phyloP scores from a whole-genome alignment of 1,140 invertebrate species.

The Drosophila grimshawi region DNA sequence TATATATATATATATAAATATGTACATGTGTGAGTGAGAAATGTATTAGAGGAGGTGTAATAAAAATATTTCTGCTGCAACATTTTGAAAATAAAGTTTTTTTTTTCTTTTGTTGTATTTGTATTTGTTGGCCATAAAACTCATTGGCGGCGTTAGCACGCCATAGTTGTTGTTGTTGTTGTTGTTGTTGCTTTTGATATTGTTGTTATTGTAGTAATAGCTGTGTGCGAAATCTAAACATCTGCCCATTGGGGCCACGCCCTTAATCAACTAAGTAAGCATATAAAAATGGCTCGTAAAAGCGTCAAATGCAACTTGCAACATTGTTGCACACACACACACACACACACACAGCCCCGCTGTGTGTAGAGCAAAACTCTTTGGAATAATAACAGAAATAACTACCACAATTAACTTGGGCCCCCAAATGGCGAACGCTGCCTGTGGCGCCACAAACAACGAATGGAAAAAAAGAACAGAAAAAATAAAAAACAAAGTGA shows the following conservation, averaged over 20 bases:
- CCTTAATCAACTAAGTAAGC: conserved; percentile 80
- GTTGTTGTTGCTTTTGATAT: conserved; percentile 17
- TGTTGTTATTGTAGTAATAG: conserved; percentile 13
- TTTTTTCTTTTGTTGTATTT: conserved; percentile 8
- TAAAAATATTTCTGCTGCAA: conserved; percentile 36
- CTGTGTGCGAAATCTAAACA: conserved; percentile 64
- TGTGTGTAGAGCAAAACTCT: conserved; percentile 52
- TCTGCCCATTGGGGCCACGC: conserved; percentile 60
- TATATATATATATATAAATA: not conserved
- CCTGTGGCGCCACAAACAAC: conserved; percentile 57
- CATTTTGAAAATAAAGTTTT: conserved; percentile 16
- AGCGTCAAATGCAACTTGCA: conserved; percentile 64
- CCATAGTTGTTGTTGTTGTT: conserved; percentile 20
- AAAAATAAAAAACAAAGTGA: not conserved
- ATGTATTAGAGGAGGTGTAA: conserved; percentile 17
- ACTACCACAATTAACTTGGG: conserved; percentile 80
- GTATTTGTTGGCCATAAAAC: conserved; percentile 39
- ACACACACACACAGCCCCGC: no score
- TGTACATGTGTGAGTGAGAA: not conserved
- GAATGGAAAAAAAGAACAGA: conserved; percentile 30
- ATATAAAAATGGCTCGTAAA: conserved; percentile 77
- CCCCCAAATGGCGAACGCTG: conserved; percentile 51
- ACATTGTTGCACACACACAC: conserved; percentile 59
- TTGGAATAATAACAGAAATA: conserved; percentile 69
- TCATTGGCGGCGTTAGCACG: conserved; percentile 38